Evolutionary conservation across 2,888 invertebrate species (phyloP).

Genomic region (Trichacis sp.): DNA sequence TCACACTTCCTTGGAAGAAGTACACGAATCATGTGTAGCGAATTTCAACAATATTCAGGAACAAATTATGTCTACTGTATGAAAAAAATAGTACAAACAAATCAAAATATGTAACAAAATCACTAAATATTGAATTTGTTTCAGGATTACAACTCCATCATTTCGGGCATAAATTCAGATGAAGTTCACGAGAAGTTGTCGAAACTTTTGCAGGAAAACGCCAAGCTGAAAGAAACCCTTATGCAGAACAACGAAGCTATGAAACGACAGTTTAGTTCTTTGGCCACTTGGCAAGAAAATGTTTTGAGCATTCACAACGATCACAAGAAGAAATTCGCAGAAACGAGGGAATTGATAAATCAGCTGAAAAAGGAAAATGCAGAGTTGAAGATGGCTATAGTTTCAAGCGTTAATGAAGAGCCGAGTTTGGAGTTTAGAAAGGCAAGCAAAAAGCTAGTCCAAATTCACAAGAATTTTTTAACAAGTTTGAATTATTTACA

Average conservation of each 20-base stretch:
- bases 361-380: constrained; percentile 61
- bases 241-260: constrained; percentile 77
- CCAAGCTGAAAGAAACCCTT: constrained; percentile 74
- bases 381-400: constrained; percentile 45
- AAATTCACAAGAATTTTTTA: background rate
- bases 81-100: background rate
- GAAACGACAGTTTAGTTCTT: constrained; percentile 76
- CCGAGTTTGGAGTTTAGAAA: background rate
- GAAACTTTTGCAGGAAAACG: constrained; percentile 73
- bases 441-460: background rate
- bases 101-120: background rate
- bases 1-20: constrained; percentile 53
- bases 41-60: constrained; percentile 55
- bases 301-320: constrained; percentile 74
- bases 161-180: constrained; percentile 60
- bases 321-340: constrained; percentile 77
- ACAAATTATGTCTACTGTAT: constrained; percentile 53
- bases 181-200: constrained; percentile 72
- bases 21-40: constrained; percentile 51
- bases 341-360: constrained; percentile 73
- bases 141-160: constrained; percentile 56
- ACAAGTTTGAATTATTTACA: too few species aligned
- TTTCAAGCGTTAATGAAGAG: constrained; percentile 12
- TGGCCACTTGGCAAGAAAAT: constrained; percentile 76
- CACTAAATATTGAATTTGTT: constrained; percentile 12